phyloP scores from a whole-genome alignment of 2,888 invertebrate species.

The Serrognathus titanus region DNA sequence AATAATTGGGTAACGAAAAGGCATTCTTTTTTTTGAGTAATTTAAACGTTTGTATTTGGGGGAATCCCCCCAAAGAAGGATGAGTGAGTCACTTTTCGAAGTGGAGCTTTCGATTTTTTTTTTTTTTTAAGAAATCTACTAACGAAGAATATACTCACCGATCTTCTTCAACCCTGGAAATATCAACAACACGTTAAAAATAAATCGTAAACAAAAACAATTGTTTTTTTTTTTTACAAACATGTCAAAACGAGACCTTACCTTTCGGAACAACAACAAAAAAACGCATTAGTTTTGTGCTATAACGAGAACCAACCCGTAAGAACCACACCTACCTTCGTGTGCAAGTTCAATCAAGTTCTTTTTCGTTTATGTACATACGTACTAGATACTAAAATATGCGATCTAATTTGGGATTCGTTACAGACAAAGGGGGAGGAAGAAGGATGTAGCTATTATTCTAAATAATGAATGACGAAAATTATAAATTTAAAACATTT shows the following conservation, averaged over 20 bases:
- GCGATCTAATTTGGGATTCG: background rate
- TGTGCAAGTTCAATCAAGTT: background rate
- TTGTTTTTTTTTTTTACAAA: background rate
- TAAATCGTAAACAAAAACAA: conserved; percentile 10
- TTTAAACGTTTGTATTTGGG: too few species aligned
- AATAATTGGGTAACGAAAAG: too few species aligned
- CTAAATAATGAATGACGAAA: conserved; percentile 22
- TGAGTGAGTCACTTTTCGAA: too few species aligned
- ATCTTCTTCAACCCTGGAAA: conserved; percentile 36
- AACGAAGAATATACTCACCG: conserved; percentile 42
- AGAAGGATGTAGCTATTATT: conserved; percentile 3
- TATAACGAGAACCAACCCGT: too few species aligned
- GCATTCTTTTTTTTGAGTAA: too few species aligned
- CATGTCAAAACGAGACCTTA: conserved; percentile 1
- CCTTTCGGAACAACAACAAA: conserved; percentile 4
- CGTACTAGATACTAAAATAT: background rate
- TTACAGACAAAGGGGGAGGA: conserved; percentile 2
- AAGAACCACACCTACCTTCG: conserved; percentile 7
- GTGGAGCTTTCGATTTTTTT: too few species aligned
- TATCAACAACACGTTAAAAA: conserved; percentile 19
- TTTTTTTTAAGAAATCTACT: conserved; percentile 5
- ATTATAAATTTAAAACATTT: conserved; percentile 20
- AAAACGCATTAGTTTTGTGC: background rate
- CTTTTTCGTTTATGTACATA: too few species aligned
- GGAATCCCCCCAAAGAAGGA: too few species aligned